Conservation (phyloP, 2,888 invertebrate genomes). For the Pristionchus fissidentatus region DNA sequence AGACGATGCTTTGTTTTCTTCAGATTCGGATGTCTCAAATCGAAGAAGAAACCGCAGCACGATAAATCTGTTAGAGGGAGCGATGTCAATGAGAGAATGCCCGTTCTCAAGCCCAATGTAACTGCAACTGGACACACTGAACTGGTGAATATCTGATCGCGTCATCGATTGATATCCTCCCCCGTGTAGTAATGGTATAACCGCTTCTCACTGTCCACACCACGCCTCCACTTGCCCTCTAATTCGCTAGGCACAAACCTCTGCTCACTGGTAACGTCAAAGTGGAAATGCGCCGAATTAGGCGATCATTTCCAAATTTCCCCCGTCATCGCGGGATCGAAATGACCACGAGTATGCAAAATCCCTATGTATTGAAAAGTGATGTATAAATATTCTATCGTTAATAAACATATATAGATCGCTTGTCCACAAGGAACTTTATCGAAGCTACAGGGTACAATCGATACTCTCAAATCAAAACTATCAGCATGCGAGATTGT, state of each 20-base stretch:
- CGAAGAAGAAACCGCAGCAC: not conserved
- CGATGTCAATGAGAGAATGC: not conserved
- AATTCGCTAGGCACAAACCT: not conserved
- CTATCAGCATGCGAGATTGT: not conserved
- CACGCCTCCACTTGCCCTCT: not conserved
- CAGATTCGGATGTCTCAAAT: too few species aligned
- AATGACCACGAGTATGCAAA: not conserved
- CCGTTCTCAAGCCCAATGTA: not conserved
- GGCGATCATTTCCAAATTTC: not conserved
- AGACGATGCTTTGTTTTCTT: too few species aligned
- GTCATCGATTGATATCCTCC: not conserved
- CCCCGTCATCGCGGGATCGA: not conserved
- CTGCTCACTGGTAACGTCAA: not conserved
- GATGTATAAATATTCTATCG: too few species aligned
- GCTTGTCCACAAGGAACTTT: not conserved
- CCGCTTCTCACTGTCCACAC: not conserved
- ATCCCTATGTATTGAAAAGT: not conserved
- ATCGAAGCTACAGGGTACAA: not conserved
- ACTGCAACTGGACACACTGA: not conserved
- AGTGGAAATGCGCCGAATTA: not conserved
- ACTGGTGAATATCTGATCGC: not conserved
- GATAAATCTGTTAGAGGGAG: not conserved
- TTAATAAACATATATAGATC: too few species aligned
- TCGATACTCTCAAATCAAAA: not conserved
- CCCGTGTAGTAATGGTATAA: not conserved